These are phyloP conservation scores for Chironex yamaguchii DNA, from an alignment of 30 jellyfish, hydroid and myxozoan species.

Conservation along the genomic window DNA sequence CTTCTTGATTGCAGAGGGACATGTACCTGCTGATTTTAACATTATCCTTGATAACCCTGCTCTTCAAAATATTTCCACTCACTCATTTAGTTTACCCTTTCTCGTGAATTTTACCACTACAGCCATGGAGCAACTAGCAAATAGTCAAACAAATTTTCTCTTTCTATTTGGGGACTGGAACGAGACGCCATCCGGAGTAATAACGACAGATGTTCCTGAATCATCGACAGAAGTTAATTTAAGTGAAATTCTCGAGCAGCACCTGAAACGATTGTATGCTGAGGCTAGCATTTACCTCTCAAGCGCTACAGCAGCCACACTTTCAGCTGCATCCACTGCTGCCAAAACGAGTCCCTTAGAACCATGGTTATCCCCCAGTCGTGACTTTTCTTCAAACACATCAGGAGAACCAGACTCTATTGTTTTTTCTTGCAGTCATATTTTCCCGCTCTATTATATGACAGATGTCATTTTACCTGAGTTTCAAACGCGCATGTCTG, in stretches of 20 bases:
- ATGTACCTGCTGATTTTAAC: not conserved
- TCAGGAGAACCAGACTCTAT: conserved; percentile 70
- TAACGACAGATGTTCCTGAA: conserved; percentile 41
- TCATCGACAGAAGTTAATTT: conserved; percentile 64
- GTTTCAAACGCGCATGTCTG: conserved; percentile 76
- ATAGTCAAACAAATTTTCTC: not conserved
- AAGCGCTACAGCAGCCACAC: conserved; percentile 96
- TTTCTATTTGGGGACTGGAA: not conserved
- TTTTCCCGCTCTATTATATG: conserved; percentile 80
- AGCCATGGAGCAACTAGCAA: not conserved
- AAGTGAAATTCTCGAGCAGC: conserved; percentile 80
- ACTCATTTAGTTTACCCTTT: not conserved
- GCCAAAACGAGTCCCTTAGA: conserved; percentile 35
- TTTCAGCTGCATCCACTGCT: conserved; percentile 95
- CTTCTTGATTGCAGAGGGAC: not conserved
- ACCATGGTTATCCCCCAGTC: conserved; percentile 22
- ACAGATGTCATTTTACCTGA: conserved; percentile 94
- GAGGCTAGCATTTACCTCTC: conserved; percentile 77
- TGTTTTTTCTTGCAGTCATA: conserved; percentile 92
- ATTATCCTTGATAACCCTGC: not conserved
- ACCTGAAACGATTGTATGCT: conserved; percentile 60
- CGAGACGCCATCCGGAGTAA: not conserved
- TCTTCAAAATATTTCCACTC: not conserved
- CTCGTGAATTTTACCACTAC: not conserved
- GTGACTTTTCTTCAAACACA: not conserved